Evolutionary conservation across 2,888 invertebrate species (phyloP).

Genomic region (Taenaris catops): DNA sequence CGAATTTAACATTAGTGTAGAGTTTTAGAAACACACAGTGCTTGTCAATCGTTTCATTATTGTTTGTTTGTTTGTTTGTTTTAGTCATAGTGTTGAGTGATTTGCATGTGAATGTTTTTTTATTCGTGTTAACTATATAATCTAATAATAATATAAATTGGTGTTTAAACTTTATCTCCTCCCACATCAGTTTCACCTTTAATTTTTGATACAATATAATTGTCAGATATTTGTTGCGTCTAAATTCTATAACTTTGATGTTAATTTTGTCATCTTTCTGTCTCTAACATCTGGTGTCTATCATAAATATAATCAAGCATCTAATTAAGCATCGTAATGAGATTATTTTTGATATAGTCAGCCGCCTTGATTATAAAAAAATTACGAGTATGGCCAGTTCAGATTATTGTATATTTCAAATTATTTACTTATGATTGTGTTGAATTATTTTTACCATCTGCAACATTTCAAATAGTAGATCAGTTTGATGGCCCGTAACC

Average conservation of each 20-base stretch:
- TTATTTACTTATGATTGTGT: too few relatives aligned
- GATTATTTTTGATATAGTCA: too few relatives aligned
- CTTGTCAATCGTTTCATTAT: conserved; percentile 25
- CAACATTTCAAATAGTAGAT: too few relatives aligned
- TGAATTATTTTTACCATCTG: too few relatives aligned
- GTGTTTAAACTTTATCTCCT: conserved; percentile 19
- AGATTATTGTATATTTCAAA: too few relatives aligned
- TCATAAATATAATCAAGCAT: too few relatives aligned
- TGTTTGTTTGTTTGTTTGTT: conserved; percentile 27
- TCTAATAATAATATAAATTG: conserved; percentile 16
- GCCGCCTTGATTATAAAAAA: too few relatives aligned
- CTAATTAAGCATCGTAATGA: too few relatives aligned
- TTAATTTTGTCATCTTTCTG: too few relatives aligned
- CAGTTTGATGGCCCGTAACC: too few relatives aligned
- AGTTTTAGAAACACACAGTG: conserved; percentile 17
- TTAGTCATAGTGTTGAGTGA: conserved; percentile 30
- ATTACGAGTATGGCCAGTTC: too few relatives aligned
- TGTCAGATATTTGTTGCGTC: not conserved
- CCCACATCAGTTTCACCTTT: conserved; percentile 23
- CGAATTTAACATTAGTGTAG: conserved; percentile 16
- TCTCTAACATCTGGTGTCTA: too few relatives aligned
- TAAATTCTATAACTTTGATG: not conserved
- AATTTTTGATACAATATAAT: not conserved
- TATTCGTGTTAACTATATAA: conserved; percentile 32
- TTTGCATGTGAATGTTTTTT: conserved; percentile 60